These are phyloP conservation scores for Haplochromis burtoni DNA, from an alignment of 2,113 vertebrate genomes.

Conservation along the genomic window DNA sequence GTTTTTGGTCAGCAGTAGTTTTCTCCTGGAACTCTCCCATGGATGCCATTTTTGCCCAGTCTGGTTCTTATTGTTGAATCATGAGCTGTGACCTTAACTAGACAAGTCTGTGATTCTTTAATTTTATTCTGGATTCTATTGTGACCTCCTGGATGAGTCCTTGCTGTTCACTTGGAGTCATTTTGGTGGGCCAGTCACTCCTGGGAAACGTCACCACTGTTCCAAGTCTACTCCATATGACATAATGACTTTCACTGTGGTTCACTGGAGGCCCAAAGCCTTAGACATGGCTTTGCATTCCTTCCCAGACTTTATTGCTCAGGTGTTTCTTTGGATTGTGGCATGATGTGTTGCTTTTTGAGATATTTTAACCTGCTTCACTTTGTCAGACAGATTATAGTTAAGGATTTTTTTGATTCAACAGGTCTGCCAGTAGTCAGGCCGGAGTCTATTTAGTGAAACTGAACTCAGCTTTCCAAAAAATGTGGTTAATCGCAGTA, in stretches of 20 bases:
- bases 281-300: not conserved
- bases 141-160: not conserved
- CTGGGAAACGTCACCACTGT: not conserved
- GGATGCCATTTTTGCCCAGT: not conserved
- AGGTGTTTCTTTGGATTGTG: not conserved
- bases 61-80: not conserved
- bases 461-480: not conserved
- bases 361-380: not conserved
- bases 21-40: not conserved
- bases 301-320: not conserved
- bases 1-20: not conserved
- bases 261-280: not conserved
- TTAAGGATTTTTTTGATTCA: not conserved
- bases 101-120: not conserved
- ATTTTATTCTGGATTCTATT: not conserved
- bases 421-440: not conserved
- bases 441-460: not conserved
- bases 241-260: not conserved
- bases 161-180: not conserved
- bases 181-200: accelerated
- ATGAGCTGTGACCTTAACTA: not conserved
- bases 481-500: not conserved
- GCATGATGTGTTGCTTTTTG: not conserved
- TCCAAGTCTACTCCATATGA: not conserved
- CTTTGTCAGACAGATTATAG: not conserved